phyloP scores from a whole-genome alignment of 1,140 invertebrate species.

The Plodia interpunctella region DNA sequence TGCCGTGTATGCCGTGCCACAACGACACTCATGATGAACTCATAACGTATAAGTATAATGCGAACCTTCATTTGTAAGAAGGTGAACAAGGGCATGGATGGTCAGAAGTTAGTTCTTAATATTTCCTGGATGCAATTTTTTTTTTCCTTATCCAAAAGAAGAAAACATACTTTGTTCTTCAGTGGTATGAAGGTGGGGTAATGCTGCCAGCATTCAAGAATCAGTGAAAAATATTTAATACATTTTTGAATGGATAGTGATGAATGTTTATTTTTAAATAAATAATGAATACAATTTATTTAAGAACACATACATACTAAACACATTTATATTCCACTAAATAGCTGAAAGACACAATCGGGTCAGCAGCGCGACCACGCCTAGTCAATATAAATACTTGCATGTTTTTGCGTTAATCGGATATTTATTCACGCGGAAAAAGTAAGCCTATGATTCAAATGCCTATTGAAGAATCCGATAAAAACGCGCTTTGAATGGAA shows the following conservation, averaged over 20 bases:
- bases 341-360: not conserved
- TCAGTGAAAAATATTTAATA: too few relatives aligned
- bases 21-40: not conserved
- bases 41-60: not conserved
- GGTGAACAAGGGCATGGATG: not conserved
- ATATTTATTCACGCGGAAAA: not conserved
- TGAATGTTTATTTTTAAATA: too few relatives aligned
- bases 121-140: too few relatives aligned
- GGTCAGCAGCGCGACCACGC: not conserved
- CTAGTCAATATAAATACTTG: not conserved
- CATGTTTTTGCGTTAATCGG: not conserved
- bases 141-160: too few relatives aligned
- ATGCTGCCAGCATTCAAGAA: too few relatives aligned
- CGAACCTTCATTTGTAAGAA: not conserved
- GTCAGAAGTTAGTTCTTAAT: not conserved
- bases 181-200: too few relatives aligned
- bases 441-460: not conserved
- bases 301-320: too few relatives aligned
- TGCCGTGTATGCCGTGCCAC: not conserved
- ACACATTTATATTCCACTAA: not conserved
- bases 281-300: too few relatives aligned
- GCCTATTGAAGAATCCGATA: not conserved
- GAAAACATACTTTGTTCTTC: too few relatives aligned
- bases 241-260: too few relatives aligned
- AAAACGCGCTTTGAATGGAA: not conserved